Percentiles rank a stretch among this genome's conserved stretches.
These are phyloP conservation scores for Nasonia oneida DNA, from an alignment of 2,888 invertebrate genomes.

Conservation along the genomic window DNA sequence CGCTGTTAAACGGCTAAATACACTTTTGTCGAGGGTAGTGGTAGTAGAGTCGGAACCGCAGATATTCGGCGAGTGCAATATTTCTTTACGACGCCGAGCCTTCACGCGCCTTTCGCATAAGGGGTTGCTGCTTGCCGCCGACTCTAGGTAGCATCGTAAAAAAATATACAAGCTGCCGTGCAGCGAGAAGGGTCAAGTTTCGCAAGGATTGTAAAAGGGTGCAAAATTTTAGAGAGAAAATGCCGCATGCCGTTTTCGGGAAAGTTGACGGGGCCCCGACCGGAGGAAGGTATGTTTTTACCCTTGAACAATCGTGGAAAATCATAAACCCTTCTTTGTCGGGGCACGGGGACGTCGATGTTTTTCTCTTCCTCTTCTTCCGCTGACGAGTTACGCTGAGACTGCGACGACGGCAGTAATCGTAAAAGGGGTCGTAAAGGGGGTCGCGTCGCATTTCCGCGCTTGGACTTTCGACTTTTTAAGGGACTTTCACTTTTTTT, in stretches of 20 bases:
- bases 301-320: constrained; percentile 65
- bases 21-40: not conserved
- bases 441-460: constrained; percentile 34
- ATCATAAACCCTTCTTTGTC: constrained; percentile 73
- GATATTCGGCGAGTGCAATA: constrained; percentile 67
- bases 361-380: constrained; percentile 19
- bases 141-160: constrained; percentile 72
- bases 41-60: constrained; percentile 68
- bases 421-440: constrained; percentile 69
- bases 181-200: constrained; percentile 74
- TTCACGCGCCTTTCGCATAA: constrained; percentile 55
- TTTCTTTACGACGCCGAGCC: constrained; percentile 44
- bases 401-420: constrained; percentile 64
- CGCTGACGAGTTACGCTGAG: constrained; percentile 5
- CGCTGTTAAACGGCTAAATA: not conserved
- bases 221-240: constrained; percentile 61
- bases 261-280: constrained; percentile 59
- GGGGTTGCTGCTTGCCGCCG: constrained; percentile 69
- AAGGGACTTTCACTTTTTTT: constrained; percentile 72
- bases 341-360: constrained; percentile 45
- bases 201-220: constrained; percentile 76
- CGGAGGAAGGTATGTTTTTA: constrained; percentile 50
- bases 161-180: constrained; percentile 65
- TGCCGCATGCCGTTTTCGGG: constrained; percentile 55
- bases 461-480: constrained; percentile 50